phyloP scores from a whole-genome alignment of 2,113 vertebrate genomes.

The Hypocryptadius cinnamomeus region DNA sequence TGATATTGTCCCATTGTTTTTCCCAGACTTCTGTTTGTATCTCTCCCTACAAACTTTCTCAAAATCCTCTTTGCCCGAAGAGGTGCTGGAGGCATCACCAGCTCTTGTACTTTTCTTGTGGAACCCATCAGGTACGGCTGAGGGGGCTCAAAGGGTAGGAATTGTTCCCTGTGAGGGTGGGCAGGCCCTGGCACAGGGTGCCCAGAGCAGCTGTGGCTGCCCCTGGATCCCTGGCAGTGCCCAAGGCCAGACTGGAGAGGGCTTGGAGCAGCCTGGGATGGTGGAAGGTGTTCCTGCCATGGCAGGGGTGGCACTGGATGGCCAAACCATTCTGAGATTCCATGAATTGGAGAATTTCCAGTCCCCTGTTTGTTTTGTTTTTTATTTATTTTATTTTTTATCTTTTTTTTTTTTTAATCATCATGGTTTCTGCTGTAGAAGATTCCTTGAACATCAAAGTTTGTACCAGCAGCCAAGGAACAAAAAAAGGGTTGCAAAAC shows the following conservation, averaged over 20 bases:
- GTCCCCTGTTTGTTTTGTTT: not conserved
- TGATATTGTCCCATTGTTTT: not conserved
- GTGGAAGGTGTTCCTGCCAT: not conserved
- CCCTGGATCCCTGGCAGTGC: not conserved
- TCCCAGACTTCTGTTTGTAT: not conserved
- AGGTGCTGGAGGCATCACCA: not conserved
- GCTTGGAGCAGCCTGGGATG: fast-evolving
- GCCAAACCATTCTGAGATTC: not conserved
- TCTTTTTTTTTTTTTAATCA: not conserved
- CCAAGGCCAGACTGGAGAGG: fast-evolving
- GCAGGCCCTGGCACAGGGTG: fast-evolving
- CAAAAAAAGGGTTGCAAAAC: not conserved
- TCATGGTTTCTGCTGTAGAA: not conserved
- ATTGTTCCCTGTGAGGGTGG: fast-evolving
- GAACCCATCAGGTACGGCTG: fast-evolving
- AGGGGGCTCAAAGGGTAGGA: not conserved
- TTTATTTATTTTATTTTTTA: too few relatives aligned
- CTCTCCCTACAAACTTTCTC: not conserved
- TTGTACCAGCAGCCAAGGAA: not conserved
- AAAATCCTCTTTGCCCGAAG: not conserved
- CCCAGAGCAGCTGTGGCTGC: not conserved
- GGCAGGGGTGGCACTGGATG: not conserved
- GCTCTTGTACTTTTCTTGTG: not conserved
- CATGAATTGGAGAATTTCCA: not conserved
- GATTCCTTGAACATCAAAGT: not conserved